Conservation (phyloP, 2,888 invertebrate genomes). For the Cryptops parisi region DNA sequence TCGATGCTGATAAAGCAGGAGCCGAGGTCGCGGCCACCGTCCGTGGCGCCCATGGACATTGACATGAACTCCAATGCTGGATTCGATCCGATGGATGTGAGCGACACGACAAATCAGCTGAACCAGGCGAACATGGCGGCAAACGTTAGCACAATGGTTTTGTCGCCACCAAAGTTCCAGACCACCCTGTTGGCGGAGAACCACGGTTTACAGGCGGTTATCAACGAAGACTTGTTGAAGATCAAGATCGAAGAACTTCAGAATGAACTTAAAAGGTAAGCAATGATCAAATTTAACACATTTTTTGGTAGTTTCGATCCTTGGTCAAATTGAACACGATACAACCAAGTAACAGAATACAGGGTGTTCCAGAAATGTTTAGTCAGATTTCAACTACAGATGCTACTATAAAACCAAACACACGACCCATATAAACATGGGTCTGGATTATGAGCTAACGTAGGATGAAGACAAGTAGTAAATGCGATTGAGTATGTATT, state of each 20-base stretch:
- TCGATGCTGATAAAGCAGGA: neutral
- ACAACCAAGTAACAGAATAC: slow-evolving; percentile 3
- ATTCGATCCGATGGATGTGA: slow-evolving; percentile 20
- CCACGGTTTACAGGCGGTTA: neutral
- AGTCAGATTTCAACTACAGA: slow-evolving; percentile 8
- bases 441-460: no score
- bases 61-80: slow-evolving; percentile 22
- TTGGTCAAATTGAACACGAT: slow-evolving; percentile 4
- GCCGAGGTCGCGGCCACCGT: slow-evolving; percentile 27
- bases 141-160: no score
- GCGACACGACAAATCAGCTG: slow-evolving; percentile 29
- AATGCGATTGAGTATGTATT: no score
- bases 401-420: slow-evolving; percentile 8
- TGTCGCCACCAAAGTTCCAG: neutral
- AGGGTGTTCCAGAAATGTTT: no score
- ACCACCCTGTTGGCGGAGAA: neutral
- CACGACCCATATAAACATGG: no score
- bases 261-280: slow-evolving; percentile 53
- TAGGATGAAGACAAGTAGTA: no score
- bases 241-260: slow-evolving; percentile 77
- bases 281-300: neutral
- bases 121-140: slow-evolving; percentile 27
- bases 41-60: slow-evolving; percentile 29
- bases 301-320: neutral
- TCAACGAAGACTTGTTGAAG: slow-evolving; percentile 52